These are phyloP conservation scores for Antheraea pernyi DNA, from an alignment of 1,140 invertebrate genomes.

Conservation along the genomic window DNA sequence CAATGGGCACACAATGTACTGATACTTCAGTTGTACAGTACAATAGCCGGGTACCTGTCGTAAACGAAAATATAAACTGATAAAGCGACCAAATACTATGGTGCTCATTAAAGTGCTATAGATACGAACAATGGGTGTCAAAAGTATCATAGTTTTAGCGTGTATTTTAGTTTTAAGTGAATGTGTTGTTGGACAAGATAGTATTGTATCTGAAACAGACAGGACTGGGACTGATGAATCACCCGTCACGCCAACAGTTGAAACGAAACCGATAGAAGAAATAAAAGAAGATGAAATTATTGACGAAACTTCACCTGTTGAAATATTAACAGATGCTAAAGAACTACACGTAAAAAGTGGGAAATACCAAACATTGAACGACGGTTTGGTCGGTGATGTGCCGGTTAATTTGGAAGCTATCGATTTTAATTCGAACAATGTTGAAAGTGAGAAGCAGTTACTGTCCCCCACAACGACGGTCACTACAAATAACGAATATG, in stretches of 20 bases:
- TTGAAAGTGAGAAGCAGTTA: slow-evolving; percentile 55
- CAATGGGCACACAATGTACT: slow-evolving; percentile 66
- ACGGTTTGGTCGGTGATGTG: slow-evolving; percentile 46
- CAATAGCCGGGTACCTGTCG: slow-evolving; percentile 63
- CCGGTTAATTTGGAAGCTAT: slow-evolving; percentile 48
- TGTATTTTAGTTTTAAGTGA: slow-evolving; percentile 57
- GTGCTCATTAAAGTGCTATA: slow-evolving; percentile 42
- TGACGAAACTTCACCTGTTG: slow-evolving; percentile 35
- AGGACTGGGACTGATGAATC: slow-evolving; percentile 37
- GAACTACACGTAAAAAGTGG: slow-evolving; percentile 55
- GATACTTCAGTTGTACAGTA: slow-evolving; percentile 54
- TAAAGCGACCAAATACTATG: slow-evolving; percentile 50
- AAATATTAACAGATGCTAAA: slow-evolving; percentile 40
- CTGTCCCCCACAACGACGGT: slow-evolving; percentile 39
- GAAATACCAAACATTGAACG: slow-evolving; percentile 54
- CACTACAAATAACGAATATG: slow-evolving; percentile 57
- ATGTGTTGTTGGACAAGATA: slow-evolving; percentile 63
- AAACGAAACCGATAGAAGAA: slow-evolving; percentile 7
- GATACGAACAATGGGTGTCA: slow-evolving; percentile 59
- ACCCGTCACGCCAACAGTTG: not conserved
- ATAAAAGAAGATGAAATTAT: slow-evolving; percentile 34
- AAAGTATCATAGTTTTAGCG: slow-evolving; percentile 51
- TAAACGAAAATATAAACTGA: slow-evolving; percentile 36
- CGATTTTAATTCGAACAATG: slow-evolving; percentile 41
- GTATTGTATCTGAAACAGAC: slow-evolving; percentile 44